Evolutionary conservation across 37 sponge, comb jelly and placozoan genomes (phyloP).

Genomic region (Halichondria panicea): DNA sequence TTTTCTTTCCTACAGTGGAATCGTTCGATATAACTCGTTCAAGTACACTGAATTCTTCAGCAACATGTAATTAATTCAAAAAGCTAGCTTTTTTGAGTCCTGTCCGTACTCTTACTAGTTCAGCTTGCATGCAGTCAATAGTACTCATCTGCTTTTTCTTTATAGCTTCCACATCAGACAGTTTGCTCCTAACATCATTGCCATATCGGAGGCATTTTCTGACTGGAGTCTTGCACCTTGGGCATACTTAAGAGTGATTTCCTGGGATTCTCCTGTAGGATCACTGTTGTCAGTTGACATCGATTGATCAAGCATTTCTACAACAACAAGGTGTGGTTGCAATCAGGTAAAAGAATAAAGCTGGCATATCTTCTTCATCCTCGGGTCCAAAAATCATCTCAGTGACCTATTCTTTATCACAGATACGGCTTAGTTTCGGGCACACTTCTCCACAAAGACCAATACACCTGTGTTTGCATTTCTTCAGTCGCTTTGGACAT

Average conservation of each 20-base stretch:
- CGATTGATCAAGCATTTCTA: slow-evolving; percentile 76
- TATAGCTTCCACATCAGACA: slow-evolving; percentile 60
- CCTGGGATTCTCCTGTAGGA: slow-evolving; percentile 33
- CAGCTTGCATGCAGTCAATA: background rate
- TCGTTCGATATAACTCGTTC: too few relatives aligned
- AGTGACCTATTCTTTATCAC: slow-evolving; percentile 54
- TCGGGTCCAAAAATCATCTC: too few relatives aligned
- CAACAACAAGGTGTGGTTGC: slow-evolving; percentile 82
- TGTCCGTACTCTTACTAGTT: background rate
- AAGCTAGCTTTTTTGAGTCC: background rate
- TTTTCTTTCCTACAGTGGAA: too few relatives aligned
- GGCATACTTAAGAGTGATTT: slow-evolving; percentile 77
- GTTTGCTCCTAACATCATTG: slow-evolving; percentile 62
- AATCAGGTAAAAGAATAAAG: slow-evolving; percentile 85
- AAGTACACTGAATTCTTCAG: too few relatives aligned
- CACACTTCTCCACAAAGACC: slow-evolving; percentile 93
- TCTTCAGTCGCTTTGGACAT: slow-evolving; percentile 8
- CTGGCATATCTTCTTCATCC: too few relatives aligned
- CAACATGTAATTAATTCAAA: too few relatives aligned
- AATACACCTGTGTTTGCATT: slow-evolving; percentile 83
- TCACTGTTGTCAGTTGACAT: slow-evolving; percentile 38
- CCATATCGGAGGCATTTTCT: slow-evolving; percentile 82
- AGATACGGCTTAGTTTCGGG: slow-evolving; percentile 65
- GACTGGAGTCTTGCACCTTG: slow-evolving; percentile 74
- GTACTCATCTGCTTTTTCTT: slow-evolving; percentile 45